phyloP scores from a whole-genome alignment of 37 sponge, comb jelly and placozoan species.

The Aphrocallistes beatrix region DNA sequence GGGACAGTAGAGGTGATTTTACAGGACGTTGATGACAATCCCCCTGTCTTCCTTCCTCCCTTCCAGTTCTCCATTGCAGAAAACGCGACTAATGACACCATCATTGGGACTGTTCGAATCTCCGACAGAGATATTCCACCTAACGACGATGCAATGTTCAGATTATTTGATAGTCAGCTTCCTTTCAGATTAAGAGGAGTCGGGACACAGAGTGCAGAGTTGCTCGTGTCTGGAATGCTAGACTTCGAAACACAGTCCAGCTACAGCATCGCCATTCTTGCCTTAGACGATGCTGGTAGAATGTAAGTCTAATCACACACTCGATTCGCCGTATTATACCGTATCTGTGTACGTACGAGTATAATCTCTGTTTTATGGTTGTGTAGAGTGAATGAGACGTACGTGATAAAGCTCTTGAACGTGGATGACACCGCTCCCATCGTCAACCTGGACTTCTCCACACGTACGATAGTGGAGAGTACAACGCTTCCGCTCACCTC shows the following conservation, averaged over 20 bases:
- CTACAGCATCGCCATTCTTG: neutral
- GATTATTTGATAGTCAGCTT: neutral
- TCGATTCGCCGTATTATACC: neutral
- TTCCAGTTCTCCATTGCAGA: neutral
- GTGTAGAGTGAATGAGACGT: neutral
- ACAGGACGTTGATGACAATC: neutral
- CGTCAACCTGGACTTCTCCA: neutral
- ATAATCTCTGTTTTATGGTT: no score
- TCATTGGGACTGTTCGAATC: neutral
- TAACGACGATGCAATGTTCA: neutral
- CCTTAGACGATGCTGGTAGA: neutral
- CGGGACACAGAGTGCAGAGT: neutral
- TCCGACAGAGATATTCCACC: neutral
- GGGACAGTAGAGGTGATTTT: neutral
- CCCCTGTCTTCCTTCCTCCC: neutral
- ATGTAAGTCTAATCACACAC: neutral
- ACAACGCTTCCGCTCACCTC: neutral
- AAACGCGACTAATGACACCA: neutral
- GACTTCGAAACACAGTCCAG: neutral
- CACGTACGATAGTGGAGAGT: neutral
- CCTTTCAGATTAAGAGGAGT: neutral
- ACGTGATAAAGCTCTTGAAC: neutral
- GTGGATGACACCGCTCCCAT: neutral
- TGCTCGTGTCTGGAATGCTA: neutral
- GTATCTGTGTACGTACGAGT: no score